Conservation (phyloP, 2,888 invertebrate genomes). For the Catocala fraxini region DNA sequence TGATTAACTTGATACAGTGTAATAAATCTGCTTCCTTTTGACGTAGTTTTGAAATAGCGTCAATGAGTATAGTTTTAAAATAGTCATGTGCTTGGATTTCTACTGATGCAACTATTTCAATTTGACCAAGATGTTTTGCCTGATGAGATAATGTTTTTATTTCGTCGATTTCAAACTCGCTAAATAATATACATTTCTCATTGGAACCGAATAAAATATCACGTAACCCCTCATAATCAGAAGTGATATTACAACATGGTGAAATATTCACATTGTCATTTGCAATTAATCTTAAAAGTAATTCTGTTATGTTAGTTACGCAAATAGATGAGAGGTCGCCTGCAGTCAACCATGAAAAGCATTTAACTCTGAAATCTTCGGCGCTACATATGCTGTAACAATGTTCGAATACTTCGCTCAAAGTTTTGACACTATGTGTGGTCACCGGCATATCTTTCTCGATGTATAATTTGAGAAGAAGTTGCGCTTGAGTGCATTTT, state of each 20-base stretch:
- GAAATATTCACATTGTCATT: slow-evolving; percentile 67
- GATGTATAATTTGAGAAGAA: slow-evolving; percentile 73
- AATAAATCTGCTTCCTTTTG: slow-evolving; percentile 48
- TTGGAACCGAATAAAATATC: slow-evolving; percentile 65
- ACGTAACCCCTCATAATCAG: slow-evolving; percentile 52
- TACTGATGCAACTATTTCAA: slow-evolving; percentile 58
- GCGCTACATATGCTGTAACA: slow-evolving; percentile 74
- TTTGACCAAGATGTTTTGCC: slow-evolving; percentile 33
- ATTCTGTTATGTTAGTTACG: slow-evolving; percentile 50
- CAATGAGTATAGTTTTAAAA: slow-evolving; percentile 24
- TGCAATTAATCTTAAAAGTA: slow-evolving; percentile 67
- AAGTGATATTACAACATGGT: slow-evolving; percentile 3
- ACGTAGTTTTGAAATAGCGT: slow-evolving; percentile 22
- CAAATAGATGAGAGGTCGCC: slow-evolving; percentile 56
- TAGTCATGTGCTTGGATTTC: slow-evolving; percentile 53
- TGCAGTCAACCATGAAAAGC: slow-evolving; percentile 69
- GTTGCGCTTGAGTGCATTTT: slow-evolving; percentile 65
- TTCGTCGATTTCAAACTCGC: slow-evolving; percentile 71
- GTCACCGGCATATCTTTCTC: slow-evolving; percentile 79
- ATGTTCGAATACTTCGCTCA: slow-evolving; percentile 65
- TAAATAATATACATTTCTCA: slow-evolving; percentile 72
- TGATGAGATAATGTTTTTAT: slow-evolving; percentile 14
- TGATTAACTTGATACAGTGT: slow-evolving; percentile 59
- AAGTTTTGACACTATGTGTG: slow-evolving; percentile 65
- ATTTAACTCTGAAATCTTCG: slow-evolving; percentile 62